Percentiles rank a stretch among this genome's conserved stretches.
Evolutionary conservation across 2,888 invertebrate genomes (phyloP).

Genomic region (Xanthostigma xanthostigma): DNA sequence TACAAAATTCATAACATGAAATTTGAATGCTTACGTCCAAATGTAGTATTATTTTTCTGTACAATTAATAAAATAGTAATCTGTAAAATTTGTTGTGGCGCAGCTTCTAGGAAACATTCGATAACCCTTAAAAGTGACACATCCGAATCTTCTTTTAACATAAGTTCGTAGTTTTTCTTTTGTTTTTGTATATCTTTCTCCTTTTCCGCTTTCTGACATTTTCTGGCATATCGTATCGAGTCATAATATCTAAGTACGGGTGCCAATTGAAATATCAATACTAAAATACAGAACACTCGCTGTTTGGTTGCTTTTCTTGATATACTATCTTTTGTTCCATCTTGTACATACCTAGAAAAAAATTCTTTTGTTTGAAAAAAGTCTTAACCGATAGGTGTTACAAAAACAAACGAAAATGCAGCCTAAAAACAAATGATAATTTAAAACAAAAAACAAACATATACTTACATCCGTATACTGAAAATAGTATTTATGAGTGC

Average conservation of each 20-base stretch:
- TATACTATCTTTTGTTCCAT: constrained; percentile 34
- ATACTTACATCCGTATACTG: constrained; percentile 54
- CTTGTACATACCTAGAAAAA: constrained; percentile 37
- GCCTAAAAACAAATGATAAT: not conserved
- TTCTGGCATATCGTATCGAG: constrained; percentile 46
- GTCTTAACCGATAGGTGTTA: not conserved
- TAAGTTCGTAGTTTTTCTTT: constrained; percentile 50
- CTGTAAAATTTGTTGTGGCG: constrained; percentile 66
- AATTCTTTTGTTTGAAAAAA: not conserved
- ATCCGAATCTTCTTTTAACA: constrained; percentile 68
- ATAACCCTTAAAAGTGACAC: constrained; percentile 61
- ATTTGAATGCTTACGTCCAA: constrained; percentile 23
- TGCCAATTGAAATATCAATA: constrained; percentile 54
- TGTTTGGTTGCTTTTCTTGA: constrained; percentile 42
- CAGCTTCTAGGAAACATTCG: constrained; percentile 69
- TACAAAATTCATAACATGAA: constrained; percentile 1
- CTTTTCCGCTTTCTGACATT: constrained; percentile 45
- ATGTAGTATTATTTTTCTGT: constrained; percentile 25
- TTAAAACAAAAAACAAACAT: constrained; percentile 2
- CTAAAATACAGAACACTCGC: constrained; percentile 41
- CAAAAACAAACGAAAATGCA: not conserved
- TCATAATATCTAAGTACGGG: constrained; percentile 53
- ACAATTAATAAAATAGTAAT: constrained; percentile 49
- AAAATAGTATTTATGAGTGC: constrained; percentile 61
- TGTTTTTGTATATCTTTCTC: constrained; percentile 41